Percentiles rank a stretch among this genome's conserved stretches.
Conservation (phyloP, 2,797 vertebrate species). For the Gallirallus australis region DNA sequence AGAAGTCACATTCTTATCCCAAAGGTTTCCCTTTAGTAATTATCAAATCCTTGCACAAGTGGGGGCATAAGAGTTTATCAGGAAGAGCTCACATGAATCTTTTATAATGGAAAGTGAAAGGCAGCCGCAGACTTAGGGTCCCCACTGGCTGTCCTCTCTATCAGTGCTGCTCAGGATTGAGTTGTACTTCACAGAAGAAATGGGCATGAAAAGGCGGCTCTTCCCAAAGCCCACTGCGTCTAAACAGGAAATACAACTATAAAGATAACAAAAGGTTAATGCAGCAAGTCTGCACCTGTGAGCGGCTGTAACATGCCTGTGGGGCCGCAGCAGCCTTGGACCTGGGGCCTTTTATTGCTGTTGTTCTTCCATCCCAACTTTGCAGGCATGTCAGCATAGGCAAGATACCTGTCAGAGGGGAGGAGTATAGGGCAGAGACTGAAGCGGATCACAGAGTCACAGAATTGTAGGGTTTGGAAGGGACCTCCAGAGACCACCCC, state of each 20-base stretch:
- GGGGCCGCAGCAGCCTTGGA: background rate
- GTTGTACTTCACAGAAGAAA: background rate
- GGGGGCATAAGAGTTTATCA: background rate
- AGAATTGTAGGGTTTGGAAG: no score
- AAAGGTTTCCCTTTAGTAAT: background rate
- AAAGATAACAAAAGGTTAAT: background rate
- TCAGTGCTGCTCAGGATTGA: conserved; percentile 6
- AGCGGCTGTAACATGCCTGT: fast-evolving
- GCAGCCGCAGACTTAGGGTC: background rate
- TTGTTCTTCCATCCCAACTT: background rate
- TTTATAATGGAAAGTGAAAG: conserved; percentile 9
- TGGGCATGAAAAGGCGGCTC: fast-evolving
- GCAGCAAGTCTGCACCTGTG: fast-evolving
- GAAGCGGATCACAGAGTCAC: background rate
- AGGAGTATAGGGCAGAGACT: fast-evolving
- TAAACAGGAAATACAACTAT: background rate
- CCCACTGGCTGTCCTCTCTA: background rate
- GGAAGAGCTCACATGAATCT: background rate
- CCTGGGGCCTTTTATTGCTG: background rate
- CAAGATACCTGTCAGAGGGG: background rate
- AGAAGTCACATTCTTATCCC: background rate
- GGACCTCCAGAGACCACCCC: no score
- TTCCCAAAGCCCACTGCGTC: fast-evolving
- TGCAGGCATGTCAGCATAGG: fast-evolving
- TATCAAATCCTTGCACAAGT: conserved; percentile 41